Evolutionary conservation across 2,113 vertebrate genomes (phyloP).

Genomic region (Eulemur macaco): DNA sequence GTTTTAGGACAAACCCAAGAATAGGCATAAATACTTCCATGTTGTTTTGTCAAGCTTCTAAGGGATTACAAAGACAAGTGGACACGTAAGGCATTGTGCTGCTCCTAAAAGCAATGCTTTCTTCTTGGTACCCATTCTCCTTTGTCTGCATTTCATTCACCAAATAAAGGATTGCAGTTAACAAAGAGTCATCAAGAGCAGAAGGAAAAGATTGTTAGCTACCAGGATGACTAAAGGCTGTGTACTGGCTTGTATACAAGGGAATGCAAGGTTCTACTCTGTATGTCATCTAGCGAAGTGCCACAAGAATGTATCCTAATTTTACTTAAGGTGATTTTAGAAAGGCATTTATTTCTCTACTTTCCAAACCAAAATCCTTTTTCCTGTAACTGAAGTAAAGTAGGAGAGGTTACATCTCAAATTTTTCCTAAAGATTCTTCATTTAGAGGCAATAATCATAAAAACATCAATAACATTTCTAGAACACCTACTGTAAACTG

Average conservation of each 20-base stretch:
- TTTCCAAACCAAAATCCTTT: background rate
- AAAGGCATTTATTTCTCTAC: background rate
- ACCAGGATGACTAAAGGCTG: background rate
- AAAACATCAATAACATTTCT: background rate
- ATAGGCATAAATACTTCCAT: background rate
- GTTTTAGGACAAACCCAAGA: background rate
- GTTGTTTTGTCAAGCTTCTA: background rate
- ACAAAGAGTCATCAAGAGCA: slow-evolving; percentile 42
- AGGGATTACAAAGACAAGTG: slow-evolving; percentile 34
- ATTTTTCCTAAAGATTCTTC: background rate
- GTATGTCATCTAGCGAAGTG: background rate
- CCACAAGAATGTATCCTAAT: background rate
- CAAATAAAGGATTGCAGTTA: slow-evolving; percentile 12
- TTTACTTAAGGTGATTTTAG: slow-evolving; percentile 34
- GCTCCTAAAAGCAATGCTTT: slow-evolving; percentile 28
- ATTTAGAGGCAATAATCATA: background rate
- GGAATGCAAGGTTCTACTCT: background rate
- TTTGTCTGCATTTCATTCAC: background rate
- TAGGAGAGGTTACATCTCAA: background rate
- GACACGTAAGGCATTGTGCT: background rate
- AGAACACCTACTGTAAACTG: background rate
- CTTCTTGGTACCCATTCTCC: background rate
- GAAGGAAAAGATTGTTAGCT: slow-evolving; percentile 23
- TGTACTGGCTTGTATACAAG: background rate
- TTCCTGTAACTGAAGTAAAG: background rate